Evolutionary conservation across 2,113 vertebrate genomes (phyloP).

Genomic region (Platysteira castanea): DNA sequence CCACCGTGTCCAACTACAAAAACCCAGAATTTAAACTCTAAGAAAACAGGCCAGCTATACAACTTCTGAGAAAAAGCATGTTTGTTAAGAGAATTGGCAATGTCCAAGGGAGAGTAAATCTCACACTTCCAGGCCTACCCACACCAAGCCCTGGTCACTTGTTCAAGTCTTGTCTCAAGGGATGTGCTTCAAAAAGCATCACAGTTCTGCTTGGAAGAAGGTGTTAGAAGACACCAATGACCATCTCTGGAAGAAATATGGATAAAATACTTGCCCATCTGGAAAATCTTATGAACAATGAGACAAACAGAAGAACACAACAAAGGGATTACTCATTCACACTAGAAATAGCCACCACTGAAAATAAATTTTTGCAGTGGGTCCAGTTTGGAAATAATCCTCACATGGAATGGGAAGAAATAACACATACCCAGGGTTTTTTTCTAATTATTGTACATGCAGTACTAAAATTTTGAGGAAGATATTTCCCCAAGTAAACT

Average conservation of each 20-base stretch:
- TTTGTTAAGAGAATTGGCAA: not conserved
- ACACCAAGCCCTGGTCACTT: not conserved
- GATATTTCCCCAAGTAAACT: not conserved
- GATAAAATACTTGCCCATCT: not conserved
- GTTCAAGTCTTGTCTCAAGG: not conserved
- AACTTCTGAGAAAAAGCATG: not conserved
- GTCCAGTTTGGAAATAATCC: not conserved
- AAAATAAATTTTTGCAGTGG: not conserved
- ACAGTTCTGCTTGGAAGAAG: not conserved
- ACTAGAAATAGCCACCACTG: not conserved
- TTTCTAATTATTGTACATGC: not conserved
- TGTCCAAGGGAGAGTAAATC: not conserved
- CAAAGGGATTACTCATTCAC: conserved; percentile 7
- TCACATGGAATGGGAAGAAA: not conserved
- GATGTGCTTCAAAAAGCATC: not conserved
- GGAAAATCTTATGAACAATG: not conserved
- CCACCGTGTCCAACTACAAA: not conserved
- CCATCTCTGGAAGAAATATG: not conserved
- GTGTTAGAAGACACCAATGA: not conserved
- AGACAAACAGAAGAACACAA: not conserved
- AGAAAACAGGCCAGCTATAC: not conserved
- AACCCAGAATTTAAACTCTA: not conserved
- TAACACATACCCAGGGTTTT: not conserved
- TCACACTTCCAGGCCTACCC: not conserved
- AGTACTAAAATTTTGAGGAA: not conserved